These are phyloP conservation scores for Cotesia glomerata DNA, from an alignment of 1,140 invertebrate species.

Conservation along the genomic window DNA sequence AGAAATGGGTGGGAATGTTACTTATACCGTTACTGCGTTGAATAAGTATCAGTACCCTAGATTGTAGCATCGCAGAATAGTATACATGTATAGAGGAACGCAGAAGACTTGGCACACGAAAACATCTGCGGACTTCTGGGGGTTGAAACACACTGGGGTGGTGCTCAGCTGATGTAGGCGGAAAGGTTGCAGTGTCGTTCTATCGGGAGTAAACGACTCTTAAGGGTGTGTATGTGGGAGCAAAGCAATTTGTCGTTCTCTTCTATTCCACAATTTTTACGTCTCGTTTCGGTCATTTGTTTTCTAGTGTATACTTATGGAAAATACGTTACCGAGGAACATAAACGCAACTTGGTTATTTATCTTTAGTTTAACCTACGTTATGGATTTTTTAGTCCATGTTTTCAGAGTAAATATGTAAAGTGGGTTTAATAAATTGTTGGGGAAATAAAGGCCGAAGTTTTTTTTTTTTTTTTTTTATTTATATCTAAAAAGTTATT, in stretches of 20 bases:
- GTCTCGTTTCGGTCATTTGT: constrained; percentile 36
- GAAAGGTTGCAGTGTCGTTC: constrained; percentile 22
- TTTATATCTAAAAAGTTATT: too few relatives aligned
- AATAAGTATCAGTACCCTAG: neutral
- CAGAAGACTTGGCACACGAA: neutral
- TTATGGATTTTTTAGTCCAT: too few relatives aligned
- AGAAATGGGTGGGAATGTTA: constrained; percentile 19
- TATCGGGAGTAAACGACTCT: constrained; percentile 23
- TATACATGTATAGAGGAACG: constrained; percentile 1
- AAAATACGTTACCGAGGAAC: neutral
- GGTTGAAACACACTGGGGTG: constrained; percentile 15
- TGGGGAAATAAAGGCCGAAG: too few relatives aligned
- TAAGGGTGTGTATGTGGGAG: constrained; percentile 22
- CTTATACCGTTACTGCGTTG: neutral
- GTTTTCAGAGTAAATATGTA: too few relatives aligned
- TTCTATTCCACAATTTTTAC: constrained; percentile 27
- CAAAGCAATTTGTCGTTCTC: constrained; percentile 39
- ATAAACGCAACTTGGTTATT: too few relatives aligned
- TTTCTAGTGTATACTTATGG: constrained; percentile 8
- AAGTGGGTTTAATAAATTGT: too few relatives aligned
- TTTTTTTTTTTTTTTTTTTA: too few relatives aligned
- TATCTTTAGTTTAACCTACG: too few relatives aligned
- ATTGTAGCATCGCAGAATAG: too few relatives aligned
- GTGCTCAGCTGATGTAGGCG: constrained; percentile 18
- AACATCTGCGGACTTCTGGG: constrained; percentile 23